Percentiles rank a stretch among this genome's conserved stretches.
These are phyloP conservation scores for Trachemys scripta DNA, from an alignment of 2,113 vertebrate genomes.

Conservation along the genomic window DNA sequence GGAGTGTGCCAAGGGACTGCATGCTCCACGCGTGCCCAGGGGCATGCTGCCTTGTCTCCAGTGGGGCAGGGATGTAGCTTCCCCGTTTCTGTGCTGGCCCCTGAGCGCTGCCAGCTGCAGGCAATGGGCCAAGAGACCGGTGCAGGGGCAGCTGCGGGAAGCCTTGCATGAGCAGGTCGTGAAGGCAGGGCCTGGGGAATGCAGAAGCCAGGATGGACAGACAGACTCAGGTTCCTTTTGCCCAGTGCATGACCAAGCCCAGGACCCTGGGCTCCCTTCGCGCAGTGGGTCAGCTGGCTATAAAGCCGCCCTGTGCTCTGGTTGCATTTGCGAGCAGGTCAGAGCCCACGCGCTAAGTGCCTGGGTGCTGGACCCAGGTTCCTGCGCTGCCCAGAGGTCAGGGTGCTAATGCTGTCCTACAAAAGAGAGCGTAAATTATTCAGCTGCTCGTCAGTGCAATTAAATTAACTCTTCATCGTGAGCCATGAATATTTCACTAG, in stretches of 20 bases:
- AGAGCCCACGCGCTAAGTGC: neutral
- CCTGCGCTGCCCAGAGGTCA: neutral
- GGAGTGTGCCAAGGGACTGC: too few relatives aligned
- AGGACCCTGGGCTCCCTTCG: too few relatives aligned
- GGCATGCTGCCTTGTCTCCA: neutral
- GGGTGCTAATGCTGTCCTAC: conserved; percentile 53
- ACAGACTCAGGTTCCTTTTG: neutral
- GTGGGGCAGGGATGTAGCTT: neutral
- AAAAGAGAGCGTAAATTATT: conserved; percentile 66
- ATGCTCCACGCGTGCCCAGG: neutral
- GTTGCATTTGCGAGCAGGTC: neutral
- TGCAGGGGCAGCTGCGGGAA: too few relatives aligned
- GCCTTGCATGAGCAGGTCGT: neutral
- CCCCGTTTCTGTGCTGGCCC: too few relatives aligned
- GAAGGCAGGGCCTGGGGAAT: neutral
- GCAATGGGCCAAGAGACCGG: too few relatives aligned
- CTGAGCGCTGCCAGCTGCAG: too few relatives aligned
- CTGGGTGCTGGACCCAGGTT: neutral
- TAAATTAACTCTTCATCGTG: conserved; percentile 63
- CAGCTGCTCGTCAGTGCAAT: conserved; percentile 72
- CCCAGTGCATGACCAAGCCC: neutral
- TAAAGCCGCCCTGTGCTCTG: neutral
- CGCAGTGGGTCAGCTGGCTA: neutral
- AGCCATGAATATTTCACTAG: conserved; percentile 61
- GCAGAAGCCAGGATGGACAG: neutral